A percentile compares a stretch with the other conserved stretches of the same genome.
Conservation (phyloP, 2,113 vertebrate genomes). For the Cavia porcellus region DNA sequence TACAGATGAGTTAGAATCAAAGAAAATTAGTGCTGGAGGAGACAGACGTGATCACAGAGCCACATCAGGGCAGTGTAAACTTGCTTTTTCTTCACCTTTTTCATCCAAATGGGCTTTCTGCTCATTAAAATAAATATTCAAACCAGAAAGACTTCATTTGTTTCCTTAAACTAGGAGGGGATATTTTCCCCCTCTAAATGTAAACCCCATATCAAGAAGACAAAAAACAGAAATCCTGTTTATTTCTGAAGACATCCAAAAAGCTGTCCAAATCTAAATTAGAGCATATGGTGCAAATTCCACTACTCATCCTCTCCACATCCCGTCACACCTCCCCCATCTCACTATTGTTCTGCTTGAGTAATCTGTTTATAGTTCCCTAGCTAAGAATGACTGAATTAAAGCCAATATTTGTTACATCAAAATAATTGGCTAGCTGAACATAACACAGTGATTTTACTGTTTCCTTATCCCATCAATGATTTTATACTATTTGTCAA, state of each 20-base stretch:
- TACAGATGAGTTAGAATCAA: conserved; percentile 83
- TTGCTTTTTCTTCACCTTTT: conserved; percentile 78
- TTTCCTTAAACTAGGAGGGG: conserved; percentile 67
- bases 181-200: conserved; percentile 23
- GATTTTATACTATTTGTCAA: not conserved
- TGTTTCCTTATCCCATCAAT: not conserved
- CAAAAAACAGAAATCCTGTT: conserved; percentile 81
- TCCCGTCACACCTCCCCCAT: not conserved
- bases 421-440: not conserved
- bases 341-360: conserved; percentile 38
- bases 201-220: conserved; percentile 79
- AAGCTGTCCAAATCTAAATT: conserved; percentile 73
- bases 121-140: conserved; percentile 82
- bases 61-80: conserved; percentile 69
- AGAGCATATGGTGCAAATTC: conserved; percentile 72
- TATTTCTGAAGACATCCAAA: conserved; percentile 77
- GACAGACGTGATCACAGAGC: conserved; percentile 72
- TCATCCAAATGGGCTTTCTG: conserved; percentile 67
- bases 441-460: conserved; percentile 18
- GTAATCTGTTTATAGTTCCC: conserved; percentile 49
- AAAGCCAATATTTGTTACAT: conserved; percentile 55
- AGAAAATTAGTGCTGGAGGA: conserved; percentile 78
- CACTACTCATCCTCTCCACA: not conserved
- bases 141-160: conserved; percentile 74
- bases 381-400: conserved; percentile 39